phyloP scores from a whole-genome alignment of 2,888 invertebrate species.

The Adelognathus sp. region DNA sequence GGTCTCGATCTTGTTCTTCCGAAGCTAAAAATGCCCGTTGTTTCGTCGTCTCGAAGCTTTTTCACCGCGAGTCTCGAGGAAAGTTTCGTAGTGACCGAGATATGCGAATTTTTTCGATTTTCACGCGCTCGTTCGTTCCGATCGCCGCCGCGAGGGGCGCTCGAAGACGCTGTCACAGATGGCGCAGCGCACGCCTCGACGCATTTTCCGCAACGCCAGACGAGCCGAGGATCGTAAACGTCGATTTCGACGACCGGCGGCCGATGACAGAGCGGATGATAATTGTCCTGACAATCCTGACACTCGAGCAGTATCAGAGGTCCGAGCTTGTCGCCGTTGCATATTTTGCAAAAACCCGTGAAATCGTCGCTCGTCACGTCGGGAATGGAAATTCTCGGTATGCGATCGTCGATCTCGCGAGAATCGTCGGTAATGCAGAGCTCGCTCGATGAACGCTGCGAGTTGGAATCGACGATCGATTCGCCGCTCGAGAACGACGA shows the following conservation, averaged over 20 bases:
- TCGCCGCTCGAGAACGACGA: not conserved
- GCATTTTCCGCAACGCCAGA: constrained; percentile 71
- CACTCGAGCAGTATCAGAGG: constrained; percentile 73
- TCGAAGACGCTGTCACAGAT: constrained; percentile 2
- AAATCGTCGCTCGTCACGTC: constrained; percentile 72
- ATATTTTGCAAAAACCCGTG: constrained; percentile 67
- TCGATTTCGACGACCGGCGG: constrained; percentile 70
- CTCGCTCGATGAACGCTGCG: not conserved
- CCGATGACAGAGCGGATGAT: constrained; percentile 74
- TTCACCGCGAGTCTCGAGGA: not conserved
- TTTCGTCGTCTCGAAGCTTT: not conserved
- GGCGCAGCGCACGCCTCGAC: not conserved
- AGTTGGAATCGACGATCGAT: not conserved
- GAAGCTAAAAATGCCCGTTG: not conserved
- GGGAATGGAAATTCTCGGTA: constrained; percentile 75
- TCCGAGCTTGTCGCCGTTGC: constrained; percentile 71
- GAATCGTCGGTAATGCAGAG: constrained; percentile 16
- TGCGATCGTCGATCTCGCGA: constrained; percentile 63
- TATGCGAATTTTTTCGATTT: not conserved
- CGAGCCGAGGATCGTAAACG: constrained; percentile 70
- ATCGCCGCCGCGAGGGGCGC: too few relatives aligned
- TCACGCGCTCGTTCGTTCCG: not conserved
- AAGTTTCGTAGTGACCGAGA: not conserved
- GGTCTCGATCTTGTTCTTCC: not conserved
- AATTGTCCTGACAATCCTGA: constrained; percentile 73